Conservation (phyloP, 2,113 vertebrate genomes). For the Siphamia tubifer region DNA sequence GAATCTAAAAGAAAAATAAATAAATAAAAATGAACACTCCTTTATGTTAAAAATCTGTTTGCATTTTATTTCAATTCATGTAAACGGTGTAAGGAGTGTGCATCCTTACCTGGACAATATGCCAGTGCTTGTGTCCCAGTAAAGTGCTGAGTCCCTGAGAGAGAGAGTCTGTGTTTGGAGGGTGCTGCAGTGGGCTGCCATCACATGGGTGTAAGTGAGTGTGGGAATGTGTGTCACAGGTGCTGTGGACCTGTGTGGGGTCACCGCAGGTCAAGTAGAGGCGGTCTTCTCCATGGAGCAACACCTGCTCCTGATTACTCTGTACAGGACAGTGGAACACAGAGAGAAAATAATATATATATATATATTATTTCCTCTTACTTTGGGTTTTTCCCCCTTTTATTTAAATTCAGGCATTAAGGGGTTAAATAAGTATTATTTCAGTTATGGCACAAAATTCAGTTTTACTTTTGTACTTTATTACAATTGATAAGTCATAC, state of each 20-base stretch:
- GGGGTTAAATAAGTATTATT: no score
- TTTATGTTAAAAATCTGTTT: not conserved
- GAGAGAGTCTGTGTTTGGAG: slow-evolving; percentile 79
- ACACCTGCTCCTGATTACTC: slow-evolving; percentile 98
- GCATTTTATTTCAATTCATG: no score
- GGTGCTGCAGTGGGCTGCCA: slow-evolving; percentile 77
- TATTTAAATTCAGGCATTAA: no score
- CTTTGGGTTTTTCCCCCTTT: no score
- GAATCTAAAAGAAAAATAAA: slow-evolving; percentile 83
- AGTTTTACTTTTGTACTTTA: no score
- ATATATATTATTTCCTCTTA: no score
- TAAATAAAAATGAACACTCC: not conserved
- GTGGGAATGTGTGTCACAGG: slow-evolving; percentile 68
- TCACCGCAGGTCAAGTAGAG: slow-evolving; percentile 97
- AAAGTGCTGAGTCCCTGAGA: slow-evolving; percentile 99
- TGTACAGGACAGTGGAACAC: slow-evolving; percentile 41
- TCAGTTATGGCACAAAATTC: no score
- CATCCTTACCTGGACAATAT: slow-evolving; percentile 91
- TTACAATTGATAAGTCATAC: no score
- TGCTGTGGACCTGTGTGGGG: slow-evolving; percentile 84
- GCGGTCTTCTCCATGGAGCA: slow-evolving; percentile 96
- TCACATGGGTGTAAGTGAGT: slow-evolving; percentile 62
- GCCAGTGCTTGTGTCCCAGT: slow-evolving; percentile 98
- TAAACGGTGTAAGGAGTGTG: not conserved
- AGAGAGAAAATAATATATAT: no score